phyloP scores from a whole-genome alignment of 2,888 invertebrate species.

The Pemphredon lugubris region DNA sequence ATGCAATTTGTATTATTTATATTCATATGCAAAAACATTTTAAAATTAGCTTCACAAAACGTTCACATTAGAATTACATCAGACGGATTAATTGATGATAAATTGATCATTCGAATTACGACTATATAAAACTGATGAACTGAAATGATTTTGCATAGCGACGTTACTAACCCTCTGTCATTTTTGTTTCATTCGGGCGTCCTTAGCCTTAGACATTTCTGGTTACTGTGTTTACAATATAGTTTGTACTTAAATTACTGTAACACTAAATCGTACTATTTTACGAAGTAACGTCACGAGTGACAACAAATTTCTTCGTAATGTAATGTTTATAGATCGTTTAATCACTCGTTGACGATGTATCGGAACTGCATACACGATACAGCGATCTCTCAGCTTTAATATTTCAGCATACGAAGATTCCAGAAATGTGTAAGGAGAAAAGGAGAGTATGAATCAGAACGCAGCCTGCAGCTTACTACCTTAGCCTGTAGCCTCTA shows the following conservation, averaged over 20 bases:
- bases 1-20: no score
- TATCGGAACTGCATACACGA: slow-evolving; percentile 17
- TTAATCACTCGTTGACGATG: slow-evolving; percentile 14
- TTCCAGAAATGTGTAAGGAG: slow-evolving; percentile 63
- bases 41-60: background rate
- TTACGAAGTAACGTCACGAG: slow-evolving; percentile 13
- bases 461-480: slow-evolving; percentile 79
- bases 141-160: slow-evolving; percentile 24
- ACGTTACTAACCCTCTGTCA: slow-evolving; percentile 24
- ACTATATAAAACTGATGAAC: background rate
- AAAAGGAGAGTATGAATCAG: slow-evolving; percentile 67
- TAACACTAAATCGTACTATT: slow-evolving; percentile 13
- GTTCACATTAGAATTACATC: background rate
- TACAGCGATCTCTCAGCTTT: slow-evolving; percentile 30
- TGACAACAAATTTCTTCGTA: slow-evolving; percentile 2
- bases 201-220: slow-evolving; percentile 61
- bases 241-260: slow-evolving; percentile 1
- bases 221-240: slow-evolving; percentile 33
- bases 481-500: slow-evolving; percentile 81
- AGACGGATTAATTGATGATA: background rate
- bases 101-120: background rate
- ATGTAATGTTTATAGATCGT: slow-evolving; percentile 17
- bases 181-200: slow-evolving; percentile 49
- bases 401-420: slow-evolving; percentile 55
- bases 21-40: slow-evolving; percentile 4